phyloP scores from a whole-genome alignment of 2,888 invertebrate genomes.

The Macrosiphum euphorbiae region DNA sequence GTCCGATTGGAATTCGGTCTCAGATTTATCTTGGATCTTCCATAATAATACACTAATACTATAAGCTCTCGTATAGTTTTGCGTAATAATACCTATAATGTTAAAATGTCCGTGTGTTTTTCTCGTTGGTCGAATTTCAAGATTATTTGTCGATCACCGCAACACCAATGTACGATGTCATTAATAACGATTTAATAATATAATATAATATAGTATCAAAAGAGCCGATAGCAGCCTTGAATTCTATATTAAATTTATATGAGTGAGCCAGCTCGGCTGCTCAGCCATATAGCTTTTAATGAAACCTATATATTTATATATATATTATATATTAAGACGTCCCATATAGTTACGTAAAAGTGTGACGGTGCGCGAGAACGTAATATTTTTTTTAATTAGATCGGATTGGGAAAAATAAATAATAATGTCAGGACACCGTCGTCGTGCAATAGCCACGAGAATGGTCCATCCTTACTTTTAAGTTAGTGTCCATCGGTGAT shows the following conservation, averaged over 20 bases:
- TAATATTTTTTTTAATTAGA: conserved; percentile 7
- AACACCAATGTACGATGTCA: not conserved
- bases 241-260: no score
- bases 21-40: not conserved
- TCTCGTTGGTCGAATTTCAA: not conserved
- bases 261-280: no score
- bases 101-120: not conserved
- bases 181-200: not conserved
- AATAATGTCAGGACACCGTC: not conserved
- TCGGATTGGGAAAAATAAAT: not conserved
- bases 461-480: not conserved
- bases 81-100: not conserved
- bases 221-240: conserved; percentile 15
- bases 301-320: no score
- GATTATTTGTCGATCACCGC: not conserved
- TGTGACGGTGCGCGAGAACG: no score
- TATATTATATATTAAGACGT: no score
- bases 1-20: conserved; percentile 18
- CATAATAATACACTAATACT: not conserved
- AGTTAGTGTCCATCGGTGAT: no score
- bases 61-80: not conserved
- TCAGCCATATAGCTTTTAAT: no score
- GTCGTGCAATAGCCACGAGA: not conserved
- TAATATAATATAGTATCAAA: conserved; percentile 15
- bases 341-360: no score